phyloP scores from a whole-genome alignment of 2,888 invertebrate species.

The Spilarctia lutea region DNA sequence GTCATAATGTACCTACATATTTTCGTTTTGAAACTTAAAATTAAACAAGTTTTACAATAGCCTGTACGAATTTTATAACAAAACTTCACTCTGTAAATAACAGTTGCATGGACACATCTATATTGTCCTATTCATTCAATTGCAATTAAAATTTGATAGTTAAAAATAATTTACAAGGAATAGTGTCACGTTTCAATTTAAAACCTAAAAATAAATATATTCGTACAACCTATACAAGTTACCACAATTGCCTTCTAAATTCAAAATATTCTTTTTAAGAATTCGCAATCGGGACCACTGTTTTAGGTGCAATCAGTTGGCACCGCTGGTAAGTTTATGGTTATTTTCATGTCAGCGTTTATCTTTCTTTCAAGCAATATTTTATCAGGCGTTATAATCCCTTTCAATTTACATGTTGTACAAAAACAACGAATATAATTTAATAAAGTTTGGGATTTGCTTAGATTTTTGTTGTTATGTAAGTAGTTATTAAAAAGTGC shows the following conservation, averaged over 20 bases:
- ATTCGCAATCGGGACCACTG: constrained; percentile 18
- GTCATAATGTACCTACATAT: too few relatives aligned
- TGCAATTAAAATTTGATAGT: constrained; percentile 31
- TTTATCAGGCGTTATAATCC: neutral
- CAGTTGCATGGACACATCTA: constrained; percentile 29
- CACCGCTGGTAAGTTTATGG: neutral
- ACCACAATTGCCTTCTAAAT: constrained; percentile 55
- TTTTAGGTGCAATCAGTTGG: neutral
- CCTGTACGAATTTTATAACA: constrained; percentile 67
- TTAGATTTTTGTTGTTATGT: constrained; percentile 22
- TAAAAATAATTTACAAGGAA: constrained; percentile 28
- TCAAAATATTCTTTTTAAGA: constrained; percentile 24
- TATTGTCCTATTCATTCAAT: constrained; percentile 31
- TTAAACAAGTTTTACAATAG: constrained; percentile 57
- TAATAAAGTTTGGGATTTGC: constrained; percentile 10
- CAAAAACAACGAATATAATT: constrained; percentile 37
- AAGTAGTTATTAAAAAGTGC: constrained; percentile 11
- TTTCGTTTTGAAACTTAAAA: neutral
- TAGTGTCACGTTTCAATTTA: constrained; percentile 28
- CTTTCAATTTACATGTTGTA: constrained; percentile 16
- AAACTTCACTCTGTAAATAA: constrained; percentile 49
- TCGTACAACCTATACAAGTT: constrained; percentile 42
- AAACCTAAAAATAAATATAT: constrained; percentile 29
- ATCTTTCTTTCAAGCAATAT: neutral
- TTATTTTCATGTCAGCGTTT: neutral